phyloP scores from a whole-genome alignment of 2,888 invertebrate species.

The Vannuccia rotundouncinata region DNA sequence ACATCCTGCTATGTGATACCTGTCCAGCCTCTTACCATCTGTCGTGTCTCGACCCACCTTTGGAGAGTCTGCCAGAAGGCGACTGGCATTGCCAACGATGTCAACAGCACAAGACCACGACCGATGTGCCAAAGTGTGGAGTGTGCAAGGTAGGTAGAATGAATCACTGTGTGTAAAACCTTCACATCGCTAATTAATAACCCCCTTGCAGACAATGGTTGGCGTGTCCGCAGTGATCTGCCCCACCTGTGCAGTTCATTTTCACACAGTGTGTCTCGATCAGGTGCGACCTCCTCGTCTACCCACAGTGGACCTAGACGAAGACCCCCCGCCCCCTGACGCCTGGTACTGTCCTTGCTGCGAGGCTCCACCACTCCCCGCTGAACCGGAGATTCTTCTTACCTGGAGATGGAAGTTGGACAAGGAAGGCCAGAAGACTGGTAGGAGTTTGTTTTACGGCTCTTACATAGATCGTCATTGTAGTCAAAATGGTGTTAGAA shows the following conservation, averaged over 20 bases:
- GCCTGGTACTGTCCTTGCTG: background rate
- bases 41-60: background rate
- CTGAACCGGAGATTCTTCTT: background rate
- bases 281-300: background rate
- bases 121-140: background rate
- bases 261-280: background rate
- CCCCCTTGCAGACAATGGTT: background rate
- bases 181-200: no score
- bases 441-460: background rate
- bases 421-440: background rate
- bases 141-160: background rate
- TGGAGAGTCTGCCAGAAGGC: background rate
- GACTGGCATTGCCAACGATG: conserved; percentile 11
- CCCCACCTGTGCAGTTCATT: background rate
- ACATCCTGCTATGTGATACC: background rate
- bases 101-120: background rate
- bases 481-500: no score
- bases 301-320: background rate
- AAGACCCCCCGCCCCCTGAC: background rate
- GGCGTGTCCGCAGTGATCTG: background rate
- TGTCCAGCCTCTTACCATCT: background rate
- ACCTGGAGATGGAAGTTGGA: background rate
- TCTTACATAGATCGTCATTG: no score
- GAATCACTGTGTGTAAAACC: background rate
- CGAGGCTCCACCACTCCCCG: background rate